Conservation (phyloP, 2,113 vertebrate genomes). For the Fregata magnificens region DNA sequence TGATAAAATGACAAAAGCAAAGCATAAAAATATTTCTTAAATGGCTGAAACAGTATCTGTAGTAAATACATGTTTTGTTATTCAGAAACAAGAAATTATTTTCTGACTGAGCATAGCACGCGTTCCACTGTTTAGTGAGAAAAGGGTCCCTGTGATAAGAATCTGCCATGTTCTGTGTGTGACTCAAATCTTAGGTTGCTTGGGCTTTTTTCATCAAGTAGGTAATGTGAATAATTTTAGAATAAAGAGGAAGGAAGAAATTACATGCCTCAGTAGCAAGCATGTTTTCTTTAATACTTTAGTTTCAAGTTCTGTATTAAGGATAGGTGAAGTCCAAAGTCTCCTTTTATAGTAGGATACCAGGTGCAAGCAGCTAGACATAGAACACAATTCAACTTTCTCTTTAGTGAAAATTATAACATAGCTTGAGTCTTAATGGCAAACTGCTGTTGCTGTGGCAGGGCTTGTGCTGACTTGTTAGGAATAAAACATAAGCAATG, state of each 20-base stretch:
- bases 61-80: background rate
- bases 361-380: background rate
- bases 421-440: background rate
- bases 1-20: background rate
- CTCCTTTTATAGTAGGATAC: background rate
- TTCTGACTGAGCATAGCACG: background rate
- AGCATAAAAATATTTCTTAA: background rate
- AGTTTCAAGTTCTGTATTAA: conserved; percentile 35
- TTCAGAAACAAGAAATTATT: background rate
- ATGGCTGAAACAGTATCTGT: background rate
- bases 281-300: background rate
- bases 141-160: background rate
- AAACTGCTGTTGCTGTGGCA: background rate
- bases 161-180: background rate
- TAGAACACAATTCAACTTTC: background rate
- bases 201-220: background rate
- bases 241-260: conserved; percentile 54
- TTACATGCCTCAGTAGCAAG: conserved; percentile 25
- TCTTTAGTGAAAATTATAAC: background rate
- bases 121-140: background rate
- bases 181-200: background rate
- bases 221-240: conserved; percentile 25
- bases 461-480: background rate
- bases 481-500: background rate
- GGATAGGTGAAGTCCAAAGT: background rate